Percentiles rank a stretch among this genome's conserved stretches.
phyloP scores from a whole-genome alignment of 2,888 invertebrate species.

The Trypoxylon attenuatum region DNA sequence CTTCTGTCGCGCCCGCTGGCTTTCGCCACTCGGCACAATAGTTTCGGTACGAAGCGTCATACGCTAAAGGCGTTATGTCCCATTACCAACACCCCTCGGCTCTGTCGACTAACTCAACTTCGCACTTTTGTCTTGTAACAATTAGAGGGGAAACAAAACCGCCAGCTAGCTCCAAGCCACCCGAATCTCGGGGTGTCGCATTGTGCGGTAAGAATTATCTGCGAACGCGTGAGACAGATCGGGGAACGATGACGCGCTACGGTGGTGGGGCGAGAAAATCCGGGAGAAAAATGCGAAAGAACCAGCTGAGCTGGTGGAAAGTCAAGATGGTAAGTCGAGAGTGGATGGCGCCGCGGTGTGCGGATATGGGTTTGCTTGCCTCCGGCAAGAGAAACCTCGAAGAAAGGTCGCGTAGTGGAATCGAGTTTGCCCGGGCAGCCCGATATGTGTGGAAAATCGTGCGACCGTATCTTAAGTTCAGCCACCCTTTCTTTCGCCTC shows the following conservation, averaged over 20 bases:
- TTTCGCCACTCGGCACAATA: neutral
- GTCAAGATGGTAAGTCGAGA: slow-evolving; percentile 46
- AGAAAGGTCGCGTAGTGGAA: slow-evolving; percentile 17
- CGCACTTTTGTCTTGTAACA: neutral
- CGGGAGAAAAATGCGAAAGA: slow-evolving; percentile 38
- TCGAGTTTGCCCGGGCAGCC: slow-evolving; percentile 6
- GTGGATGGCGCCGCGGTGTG: slow-evolving; percentile 30
- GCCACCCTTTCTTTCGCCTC: neutral
- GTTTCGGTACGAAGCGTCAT: neutral
- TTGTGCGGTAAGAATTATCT: neutral
- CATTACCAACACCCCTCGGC: neutral
- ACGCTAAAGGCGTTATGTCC: neutral
- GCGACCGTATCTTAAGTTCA: slow-evolving; percentile 6
- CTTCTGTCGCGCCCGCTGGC: neutral
- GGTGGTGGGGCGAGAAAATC: slow-evolving; percentile 21
- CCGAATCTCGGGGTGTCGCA: neutral
- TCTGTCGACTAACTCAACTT: neutral
- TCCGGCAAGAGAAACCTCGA: slow-evolving; percentile 20
- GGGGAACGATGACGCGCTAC: slow-evolving; percentile 27
- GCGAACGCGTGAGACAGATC: neutral
- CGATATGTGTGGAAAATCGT: slow-evolving; percentile 17
- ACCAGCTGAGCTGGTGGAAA: slow-evolving; percentile 42
- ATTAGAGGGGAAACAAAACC: neutral
- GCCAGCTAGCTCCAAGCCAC: neutral
- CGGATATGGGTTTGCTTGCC: slow-evolving; percentile 42